phyloP scores from a whole-genome alignment of 2,888 invertebrate genomes.

The Minunthozetes semirufus region DNA sequence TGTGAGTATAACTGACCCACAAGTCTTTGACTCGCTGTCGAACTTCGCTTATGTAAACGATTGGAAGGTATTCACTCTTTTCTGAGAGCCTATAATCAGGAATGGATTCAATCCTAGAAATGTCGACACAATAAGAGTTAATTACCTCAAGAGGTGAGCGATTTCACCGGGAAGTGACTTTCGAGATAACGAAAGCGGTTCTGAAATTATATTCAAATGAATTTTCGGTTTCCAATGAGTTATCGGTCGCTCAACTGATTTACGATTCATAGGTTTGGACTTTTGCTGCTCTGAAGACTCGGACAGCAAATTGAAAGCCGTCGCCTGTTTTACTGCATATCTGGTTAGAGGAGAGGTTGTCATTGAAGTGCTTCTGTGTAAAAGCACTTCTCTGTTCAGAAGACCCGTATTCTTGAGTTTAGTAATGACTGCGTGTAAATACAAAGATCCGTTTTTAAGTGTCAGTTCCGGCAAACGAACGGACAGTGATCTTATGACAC shows the following conservation, averaged over 20 bases:
- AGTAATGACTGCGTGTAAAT: conserved; percentile 65
- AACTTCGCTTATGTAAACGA: conserved; percentile 73
- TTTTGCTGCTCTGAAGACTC: not conserved
- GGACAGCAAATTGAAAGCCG: conserved; percentile 51
- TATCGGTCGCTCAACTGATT: conserved; percentile 53
- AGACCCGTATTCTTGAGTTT: conserved; percentile 45
- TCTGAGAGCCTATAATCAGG: conserved; percentile 55
- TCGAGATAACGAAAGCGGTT: conserved; percentile 60
- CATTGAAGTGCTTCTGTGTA: conserved; percentile 54
- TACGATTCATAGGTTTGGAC: conserved; percentile 5
- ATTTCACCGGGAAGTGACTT: conserved; percentile 64
- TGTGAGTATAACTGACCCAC: conserved; percentile 50
- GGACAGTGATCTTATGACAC: not conserved
- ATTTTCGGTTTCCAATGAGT: conserved; percentile 68
- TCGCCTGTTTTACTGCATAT: conserved; percentile 65
- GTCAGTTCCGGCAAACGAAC: conserved; percentile 66
- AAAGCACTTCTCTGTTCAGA: conserved; percentile 50
- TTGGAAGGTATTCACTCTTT: conserved; percentile 66
- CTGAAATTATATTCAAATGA: conserved; percentile 69
- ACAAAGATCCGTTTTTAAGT: conserved; percentile 74
- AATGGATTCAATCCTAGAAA: conserved; percentile 4
- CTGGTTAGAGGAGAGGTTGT: conserved; percentile 64
- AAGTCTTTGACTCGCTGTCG: conserved; percentile 71
- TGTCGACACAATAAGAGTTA: conserved; percentile 30
- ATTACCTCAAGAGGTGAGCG: conserved; percentile 57